phyloP scores from a whole-genome alignment of 2,888 invertebrate genomes.

The Acanthosepion pharaonis region DNA sequence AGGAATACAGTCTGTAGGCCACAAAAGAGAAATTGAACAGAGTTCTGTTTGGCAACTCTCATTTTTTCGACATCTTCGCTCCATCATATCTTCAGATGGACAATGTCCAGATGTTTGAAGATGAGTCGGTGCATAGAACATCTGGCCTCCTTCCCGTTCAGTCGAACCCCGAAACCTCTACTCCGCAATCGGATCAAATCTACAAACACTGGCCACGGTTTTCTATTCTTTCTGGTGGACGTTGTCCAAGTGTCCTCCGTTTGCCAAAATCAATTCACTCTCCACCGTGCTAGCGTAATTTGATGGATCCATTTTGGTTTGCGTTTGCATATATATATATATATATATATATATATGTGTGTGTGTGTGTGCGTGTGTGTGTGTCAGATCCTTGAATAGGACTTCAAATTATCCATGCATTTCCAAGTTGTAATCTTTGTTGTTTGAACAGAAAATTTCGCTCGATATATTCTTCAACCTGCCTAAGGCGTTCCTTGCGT shows the following conservation, averaged over 20 bases:
- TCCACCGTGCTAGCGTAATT: background rate
- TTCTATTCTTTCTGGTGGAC: background rate
- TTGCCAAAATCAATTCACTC: background rate
- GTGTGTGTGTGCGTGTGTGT: too few species aligned
- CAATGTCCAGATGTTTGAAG: slow-evolving; percentile 33
- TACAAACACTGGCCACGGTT: background rate
- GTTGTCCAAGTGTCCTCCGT: background rate
- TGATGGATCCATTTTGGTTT: background rate
- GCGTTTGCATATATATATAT: background rate
- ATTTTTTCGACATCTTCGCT: background rate
- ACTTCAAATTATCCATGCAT: too few species aligned
- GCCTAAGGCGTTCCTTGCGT: too few species aligned
- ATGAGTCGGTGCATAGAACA: slow-evolving; percentile 17
- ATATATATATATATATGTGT: too few species aligned
- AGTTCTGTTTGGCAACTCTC: background rate
- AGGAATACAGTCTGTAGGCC: too few species aligned
- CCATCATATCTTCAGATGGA: background rate
- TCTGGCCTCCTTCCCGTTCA: background rate
- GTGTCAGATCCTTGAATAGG: too few species aligned
- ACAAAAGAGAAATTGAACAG: background rate
- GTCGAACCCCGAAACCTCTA: background rate
- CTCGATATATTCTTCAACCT: too few species aligned
- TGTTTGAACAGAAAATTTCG: too few species aligned
- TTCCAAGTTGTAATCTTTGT: too few species aligned
- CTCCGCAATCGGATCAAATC: background rate